Base-by-base conservation (phyloP, 1,140 invertebrate species). In the Tetramorium alpestre region DNA sequence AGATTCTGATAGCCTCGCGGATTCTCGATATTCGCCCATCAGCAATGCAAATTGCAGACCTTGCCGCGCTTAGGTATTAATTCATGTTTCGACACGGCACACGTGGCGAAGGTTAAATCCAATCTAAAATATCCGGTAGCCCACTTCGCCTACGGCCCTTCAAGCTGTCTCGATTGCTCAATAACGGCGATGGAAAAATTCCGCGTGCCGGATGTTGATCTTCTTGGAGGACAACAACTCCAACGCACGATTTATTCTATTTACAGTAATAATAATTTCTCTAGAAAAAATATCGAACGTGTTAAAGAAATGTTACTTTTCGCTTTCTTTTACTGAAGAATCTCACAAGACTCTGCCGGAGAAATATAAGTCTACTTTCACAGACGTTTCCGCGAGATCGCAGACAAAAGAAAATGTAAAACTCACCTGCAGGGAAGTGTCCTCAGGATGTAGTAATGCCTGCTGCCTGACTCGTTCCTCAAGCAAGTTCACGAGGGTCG, bases 401-500 rank as follows among this genome's bases (percentile, higher is more conserved):
- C 38, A 41, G 13, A 18, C 2, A 73, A 4, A 41, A 38, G 28
- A 84, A 84, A 44, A 38, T 47, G 18, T 4, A n/a, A 54, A 18
- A 92, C 94, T 96, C 91, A 96, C 96, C 94, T 95, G 94, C 18
- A 96, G 84, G 18, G 95, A 92, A 69, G 93, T 87, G 78, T 96
- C 95, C 25, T 96, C 94, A 8, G 95, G 94, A 89, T 93, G 93
- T n/a, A 94, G 67, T 16, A 92, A 84, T 76, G 94, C 93, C 51
- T 96, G 92, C 90, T 96, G 95, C 72, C 93, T 94, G 25, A 96
- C 91, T 16, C 95, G 92, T 69, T 96, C 97, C 89, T 98, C 97
- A 60, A 98, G 94, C 91, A 97, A 95, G 91, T 97, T 97, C 86
- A 98, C 94, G 78, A 99, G 95, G 87, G 96, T 96, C 91, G 98